Conservation (phyloP, 1,140 invertebrate species). For the Anastrepha obliqua region DNA sequence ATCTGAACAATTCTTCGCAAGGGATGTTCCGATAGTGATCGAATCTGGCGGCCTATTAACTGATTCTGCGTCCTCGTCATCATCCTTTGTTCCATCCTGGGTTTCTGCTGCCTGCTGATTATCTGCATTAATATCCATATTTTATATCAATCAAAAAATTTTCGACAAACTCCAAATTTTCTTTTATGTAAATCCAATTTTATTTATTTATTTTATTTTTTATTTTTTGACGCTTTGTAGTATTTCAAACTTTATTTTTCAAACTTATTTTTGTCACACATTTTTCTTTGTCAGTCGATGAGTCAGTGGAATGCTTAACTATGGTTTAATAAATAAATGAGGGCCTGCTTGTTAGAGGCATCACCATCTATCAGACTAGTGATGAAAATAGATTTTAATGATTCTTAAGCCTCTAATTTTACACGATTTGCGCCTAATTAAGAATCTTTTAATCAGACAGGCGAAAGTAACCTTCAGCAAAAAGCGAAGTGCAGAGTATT, state of each 20-base stretch:
- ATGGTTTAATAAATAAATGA: no score
- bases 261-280: slow-evolving; percentile 16
- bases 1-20: no score
- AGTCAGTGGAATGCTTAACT: background rate
- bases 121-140: slow-evolving; percentile 16
- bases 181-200: slow-evolving; percentile 18
- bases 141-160: slow-evolving; percentile 28
- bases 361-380: no score
- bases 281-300: background rate
- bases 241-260: background rate
- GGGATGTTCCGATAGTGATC: no score
- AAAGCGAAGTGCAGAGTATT: no score
- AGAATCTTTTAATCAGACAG: no score
- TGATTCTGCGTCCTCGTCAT: slow-evolving; percentile 14
- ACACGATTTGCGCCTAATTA: no score
- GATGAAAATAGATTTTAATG: no score
- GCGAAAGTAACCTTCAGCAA: no score
- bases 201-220: slow-evolving; percentile 24
- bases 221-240: slow-evolving; percentile 16
- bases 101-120: slow-evolving; percentile 2
- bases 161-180: slow-evolving; percentile 40
- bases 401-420: no score
- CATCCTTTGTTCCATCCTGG: background rate
- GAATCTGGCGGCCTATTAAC: no score
- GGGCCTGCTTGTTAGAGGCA: no score